Percentiles rank a stretch among this genome's conserved stretches.
Evolutionary conservation across 2,113 vertebrate species (phyloP).

Genomic region (Corydoras sp.): DNA sequence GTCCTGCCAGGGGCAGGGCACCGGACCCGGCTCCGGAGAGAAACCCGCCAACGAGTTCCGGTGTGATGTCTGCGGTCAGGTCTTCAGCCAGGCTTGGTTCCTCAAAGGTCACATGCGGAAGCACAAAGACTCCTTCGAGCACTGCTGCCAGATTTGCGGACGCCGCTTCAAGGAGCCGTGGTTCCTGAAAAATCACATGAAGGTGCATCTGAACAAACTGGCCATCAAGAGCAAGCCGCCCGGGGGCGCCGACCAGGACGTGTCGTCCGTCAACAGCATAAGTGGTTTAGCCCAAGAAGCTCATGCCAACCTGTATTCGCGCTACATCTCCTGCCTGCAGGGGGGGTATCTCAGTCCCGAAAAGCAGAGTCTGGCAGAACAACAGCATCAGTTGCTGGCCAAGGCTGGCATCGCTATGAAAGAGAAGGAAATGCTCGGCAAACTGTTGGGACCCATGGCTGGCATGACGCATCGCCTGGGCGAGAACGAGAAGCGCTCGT

Average conservation of each 20-base stretch:
- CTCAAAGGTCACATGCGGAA: constrained; percentile 99
- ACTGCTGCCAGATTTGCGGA: constrained; percentile 97
- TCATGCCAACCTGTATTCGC: constrained; percentile 90
- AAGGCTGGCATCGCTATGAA: constrained; percentile 89
- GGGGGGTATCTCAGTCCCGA: constrained; percentile 88
- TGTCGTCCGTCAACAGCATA: constrained; percentile 69
- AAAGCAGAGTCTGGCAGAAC: constrained; percentile 82
- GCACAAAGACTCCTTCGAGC: constrained; percentile 98
- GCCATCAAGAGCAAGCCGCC: constrained; percentile 92
- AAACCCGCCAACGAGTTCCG: constrained; percentile 87
- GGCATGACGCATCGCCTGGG: constrained; percentile 77
- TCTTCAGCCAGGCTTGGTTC: constrained; percentile 99
- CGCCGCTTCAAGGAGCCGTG: constrained; percentile 97
- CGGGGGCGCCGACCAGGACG: constrained; percentile 60
- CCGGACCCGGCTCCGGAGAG: constrained; percentile 68
- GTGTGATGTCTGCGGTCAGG: constrained; percentile 92
- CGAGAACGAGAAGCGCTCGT: constrained; percentile 91
- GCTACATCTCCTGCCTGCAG: constrained; percentile 94
- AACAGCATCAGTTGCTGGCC: constrained; percentile 81
- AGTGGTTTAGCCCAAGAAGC: constrained; percentile 87
- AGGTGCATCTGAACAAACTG: constrained; percentile 96
- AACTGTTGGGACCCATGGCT: constrained; percentile 85
- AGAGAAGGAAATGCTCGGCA: constrained; percentile 93
- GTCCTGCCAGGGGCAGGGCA: constrained; percentile 81
- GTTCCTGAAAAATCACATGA: constrained; percentile 99